These are phyloP conservation scores for Eretmochelys imbricata DNA, from an alignment of 2,113 vertebrate genomes.

Conservation along the genomic window DNA sequence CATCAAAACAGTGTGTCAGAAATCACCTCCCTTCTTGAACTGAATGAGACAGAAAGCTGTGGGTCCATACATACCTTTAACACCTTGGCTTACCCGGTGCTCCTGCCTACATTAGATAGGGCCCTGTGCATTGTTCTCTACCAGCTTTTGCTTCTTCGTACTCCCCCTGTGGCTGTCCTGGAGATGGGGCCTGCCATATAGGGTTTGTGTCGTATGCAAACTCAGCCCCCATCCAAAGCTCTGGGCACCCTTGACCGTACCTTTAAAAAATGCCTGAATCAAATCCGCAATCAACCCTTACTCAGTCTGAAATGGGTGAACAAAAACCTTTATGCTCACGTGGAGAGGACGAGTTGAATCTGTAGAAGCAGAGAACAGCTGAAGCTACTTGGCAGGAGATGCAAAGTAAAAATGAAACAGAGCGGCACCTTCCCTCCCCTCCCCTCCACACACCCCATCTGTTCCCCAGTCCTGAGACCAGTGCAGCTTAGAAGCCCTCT, in stretches of 20 bases:
- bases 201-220: neutral
- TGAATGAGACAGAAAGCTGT: neutral
- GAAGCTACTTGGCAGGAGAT: constrained; percentile 81
- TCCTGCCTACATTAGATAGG: neutral
- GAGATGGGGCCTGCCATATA: neutral
- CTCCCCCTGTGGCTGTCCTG: neutral
- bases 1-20: neutral
- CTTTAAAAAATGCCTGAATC: constrained; percentile 78
- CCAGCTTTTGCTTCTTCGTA: neutral
- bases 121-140: neutral
- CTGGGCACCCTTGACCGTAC: neutral
- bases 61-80: neutral
- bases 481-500: neutral
- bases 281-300: constrained; percentile 88
- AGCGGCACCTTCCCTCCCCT: neutral
- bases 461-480: neutral
- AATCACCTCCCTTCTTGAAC: neutral
- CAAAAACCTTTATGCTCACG: constrained; percentile 83
- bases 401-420: neutral
- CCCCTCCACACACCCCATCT: neutral
- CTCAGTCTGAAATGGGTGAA: constrained; percentile 90
- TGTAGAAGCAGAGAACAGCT: constrained; percentile 83
- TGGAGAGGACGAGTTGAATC: constrained; percentile 83
- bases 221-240: neutral
- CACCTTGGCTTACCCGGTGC: neutral